Percentiles rank a stretch among this genome's conserved stretches.
Evolutionary conservation across 2,113 vertebrate genomes (phyloP).

Genomic region (Neogobius melanostomus): DNA sequence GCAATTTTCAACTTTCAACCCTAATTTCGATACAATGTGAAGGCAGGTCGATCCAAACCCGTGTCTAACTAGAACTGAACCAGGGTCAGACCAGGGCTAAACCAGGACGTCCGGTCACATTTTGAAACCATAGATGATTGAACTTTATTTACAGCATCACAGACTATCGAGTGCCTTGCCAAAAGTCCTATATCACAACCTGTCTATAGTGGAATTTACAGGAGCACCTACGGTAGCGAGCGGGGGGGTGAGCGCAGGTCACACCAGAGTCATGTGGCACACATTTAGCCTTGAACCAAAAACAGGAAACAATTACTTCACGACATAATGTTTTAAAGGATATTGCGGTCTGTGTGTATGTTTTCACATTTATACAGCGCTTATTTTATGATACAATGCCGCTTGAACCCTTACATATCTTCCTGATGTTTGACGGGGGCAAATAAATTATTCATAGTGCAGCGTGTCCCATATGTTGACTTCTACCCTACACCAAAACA

Average conservation of each 20-base stretch:
- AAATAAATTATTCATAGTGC: background rate
- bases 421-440: background rate
- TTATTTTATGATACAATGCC: constrained; percentile 52
- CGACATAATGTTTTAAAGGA: background rate
- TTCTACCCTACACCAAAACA: background rate
- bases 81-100: background rate
- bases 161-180: constrained; percentile 15
- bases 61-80: background rate
- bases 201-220: constrained; percentile 32
- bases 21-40: too few species aligned
- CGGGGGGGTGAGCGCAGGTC: constrained; percentile 8
- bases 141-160: constrained; percentile 33
- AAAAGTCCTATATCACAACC: constrained; percentile 30
- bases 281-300: background rate
- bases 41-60: too few species aligned
- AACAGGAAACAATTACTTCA: background rate
- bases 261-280: background rate
- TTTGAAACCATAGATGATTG: constrained; percentile 12
- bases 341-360: constrained; percentile 24
- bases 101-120: background rate
- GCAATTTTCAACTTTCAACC: too few species aligned
- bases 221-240: constrained; percentile 1
- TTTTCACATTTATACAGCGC: constrained; percentile 34
- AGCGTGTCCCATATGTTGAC: constrained; percentile 1
- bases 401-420: constrained; percentile 22